These are phyloP conservation scores for Prenolepis imparis DNA, from an alignment of 2,888 invertebrate species.

Conservation along the genomic window DNA sequence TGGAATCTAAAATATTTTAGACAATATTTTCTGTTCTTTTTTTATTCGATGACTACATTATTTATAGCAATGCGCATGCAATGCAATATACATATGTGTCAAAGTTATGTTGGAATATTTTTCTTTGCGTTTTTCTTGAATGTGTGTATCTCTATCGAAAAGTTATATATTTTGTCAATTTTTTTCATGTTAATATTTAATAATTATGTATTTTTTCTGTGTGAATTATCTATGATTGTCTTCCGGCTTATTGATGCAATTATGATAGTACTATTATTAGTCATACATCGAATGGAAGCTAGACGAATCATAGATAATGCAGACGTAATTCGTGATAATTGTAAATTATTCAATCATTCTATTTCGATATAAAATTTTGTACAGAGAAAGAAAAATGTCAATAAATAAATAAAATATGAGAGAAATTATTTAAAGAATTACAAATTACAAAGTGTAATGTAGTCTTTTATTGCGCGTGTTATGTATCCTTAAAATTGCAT, in stretches of 20 bases:
- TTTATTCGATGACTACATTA: slow-evolving; percentile 59
- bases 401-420: slow-evolving; percentile 64
- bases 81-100: neutral
- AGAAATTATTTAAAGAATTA: slow-evolving; percentile 57
- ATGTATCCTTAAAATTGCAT: neutral
- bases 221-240: slow-evolving; percentile 46
- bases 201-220: slow-evolving; percentile 27
- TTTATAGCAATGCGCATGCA: slow-evolving; percentile 15
- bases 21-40: slow-evolving; percentile 59
- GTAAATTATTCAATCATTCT: slow-evolving; percentile 54
- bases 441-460: neutral
- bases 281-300: slow-evolving; percentile 18
- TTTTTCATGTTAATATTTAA: slow-evolving; percentile 34
- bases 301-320: slow-evolving; percentile 29
- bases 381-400: slow-evolving; percentile 59
- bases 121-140: neutral
- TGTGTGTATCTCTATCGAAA: slow-evolving; percentile 16
- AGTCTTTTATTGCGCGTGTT: neutral
- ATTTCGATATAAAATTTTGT: slow-evolving; percentile 73
- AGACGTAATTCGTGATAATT: slow-evolving; percentile 32
- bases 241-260: slow-evolving; percentile 18
- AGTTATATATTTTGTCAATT: slow-evolving; percentile 9
- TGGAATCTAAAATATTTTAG: slow-evolving; percentile 56
- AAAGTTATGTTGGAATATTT: neutral
- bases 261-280: slow-evolving; percentile 23